Evolutionary conservation across 2,888 invertebrate genomes (phyloP).

Genomic region (Sarcophaga rosellei): DNA sequence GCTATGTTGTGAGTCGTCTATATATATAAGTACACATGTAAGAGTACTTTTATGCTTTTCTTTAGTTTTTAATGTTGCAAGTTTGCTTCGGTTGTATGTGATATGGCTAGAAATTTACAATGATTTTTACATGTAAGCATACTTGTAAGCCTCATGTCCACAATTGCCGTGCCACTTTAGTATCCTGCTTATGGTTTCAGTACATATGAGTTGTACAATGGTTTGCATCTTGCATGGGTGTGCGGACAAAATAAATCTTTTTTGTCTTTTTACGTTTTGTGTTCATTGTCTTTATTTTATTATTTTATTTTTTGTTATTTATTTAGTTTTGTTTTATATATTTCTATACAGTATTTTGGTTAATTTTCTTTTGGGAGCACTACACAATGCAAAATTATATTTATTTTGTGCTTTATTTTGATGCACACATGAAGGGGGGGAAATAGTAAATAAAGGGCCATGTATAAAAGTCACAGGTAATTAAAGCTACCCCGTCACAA

Average conservation of each 20-base stretch:
- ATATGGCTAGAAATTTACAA: constrained; percentile 72
- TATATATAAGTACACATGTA: not conserved
- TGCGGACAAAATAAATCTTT: no score
- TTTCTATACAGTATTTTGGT: not conserved
- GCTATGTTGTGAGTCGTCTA: constrained; percentile 19
- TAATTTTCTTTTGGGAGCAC: not conserved
- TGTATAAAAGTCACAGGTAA: no score
- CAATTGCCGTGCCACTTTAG: constrained; percentile 75
- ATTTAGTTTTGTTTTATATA: not conserved
- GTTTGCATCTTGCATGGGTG: not conserved
- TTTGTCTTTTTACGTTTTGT: not conserved
- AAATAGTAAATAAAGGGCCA: no score
- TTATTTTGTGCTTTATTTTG: no score
- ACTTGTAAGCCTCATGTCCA: constrained; percentile 79
- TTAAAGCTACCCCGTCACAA: no score
- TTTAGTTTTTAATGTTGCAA: constrained; percentile 40
- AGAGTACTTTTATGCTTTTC: constrained; percentile 5
- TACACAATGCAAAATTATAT: no score
- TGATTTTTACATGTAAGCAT: constrained; percentile 79
- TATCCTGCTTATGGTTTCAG: constrained; percentile 45
- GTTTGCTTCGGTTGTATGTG: constrained; percentile 34
- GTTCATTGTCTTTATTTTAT: not conserved
- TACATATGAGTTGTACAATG: not conserved
- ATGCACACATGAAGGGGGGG: no score
- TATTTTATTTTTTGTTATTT: not conserved